phyloP scores from a whole-genome alignment of 2,113 vertebrate species.

The Pygoscelis adeliae region DNA sequence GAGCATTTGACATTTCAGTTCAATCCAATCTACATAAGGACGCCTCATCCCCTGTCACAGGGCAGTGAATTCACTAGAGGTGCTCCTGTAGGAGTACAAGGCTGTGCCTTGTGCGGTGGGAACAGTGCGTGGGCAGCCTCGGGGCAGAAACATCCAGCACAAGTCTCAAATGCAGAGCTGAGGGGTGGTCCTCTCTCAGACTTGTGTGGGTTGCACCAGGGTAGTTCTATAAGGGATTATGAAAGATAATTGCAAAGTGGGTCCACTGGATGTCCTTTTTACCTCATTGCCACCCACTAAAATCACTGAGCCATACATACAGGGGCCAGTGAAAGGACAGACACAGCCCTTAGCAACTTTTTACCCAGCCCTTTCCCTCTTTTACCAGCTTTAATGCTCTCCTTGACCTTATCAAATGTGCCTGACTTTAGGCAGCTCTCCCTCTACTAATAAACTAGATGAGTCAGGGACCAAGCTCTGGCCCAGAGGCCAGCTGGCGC shows the following conservation, averaged over 20 bases:
- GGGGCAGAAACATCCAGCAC: background rate
- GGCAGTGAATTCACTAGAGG: background rate
- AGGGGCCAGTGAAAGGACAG: background rate
- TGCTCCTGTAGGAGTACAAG: background rate
- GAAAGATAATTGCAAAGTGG: background rate
- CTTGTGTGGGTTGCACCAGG: background rate
- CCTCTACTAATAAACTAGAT: background rate
- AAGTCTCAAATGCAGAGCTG: background rate
- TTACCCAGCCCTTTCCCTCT: background rate
- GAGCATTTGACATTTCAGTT: constrained; percentile 28
- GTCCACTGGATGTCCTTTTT: background rate
- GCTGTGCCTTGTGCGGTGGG: background rate
- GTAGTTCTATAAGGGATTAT: background rate
- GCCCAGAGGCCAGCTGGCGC: background rate
- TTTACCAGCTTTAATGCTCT: background rate
- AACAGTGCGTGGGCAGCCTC: background rate
- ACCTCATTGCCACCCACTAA: background rate
- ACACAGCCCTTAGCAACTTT: background rate
- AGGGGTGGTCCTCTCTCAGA: background rate
- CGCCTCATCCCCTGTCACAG: background rate
- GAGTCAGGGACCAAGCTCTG: background rate
- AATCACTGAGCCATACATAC: background rate
- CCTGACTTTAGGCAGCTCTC: background rate
- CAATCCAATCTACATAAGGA: background rate
- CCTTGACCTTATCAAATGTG: rapidly evolving